Conservation (phyloP, 2,888 invertebrate genomes). For the Philopedon plagiatum region DNA sequence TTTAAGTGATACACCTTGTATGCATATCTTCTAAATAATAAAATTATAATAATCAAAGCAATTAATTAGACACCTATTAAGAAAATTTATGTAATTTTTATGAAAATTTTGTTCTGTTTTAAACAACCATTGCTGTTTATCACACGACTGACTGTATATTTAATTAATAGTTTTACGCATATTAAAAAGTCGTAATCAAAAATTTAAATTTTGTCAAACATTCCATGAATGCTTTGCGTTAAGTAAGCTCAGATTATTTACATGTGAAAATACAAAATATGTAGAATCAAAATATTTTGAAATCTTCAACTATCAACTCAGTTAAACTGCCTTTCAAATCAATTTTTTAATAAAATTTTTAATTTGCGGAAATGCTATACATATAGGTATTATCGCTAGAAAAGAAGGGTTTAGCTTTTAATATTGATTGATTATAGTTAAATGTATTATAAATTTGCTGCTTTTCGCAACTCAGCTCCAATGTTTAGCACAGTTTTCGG, state of each 20-base stretch:
- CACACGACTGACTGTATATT: neutral
- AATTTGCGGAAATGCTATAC: neutral
- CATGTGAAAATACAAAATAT: neutral
- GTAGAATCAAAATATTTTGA: too few relatives aligned
- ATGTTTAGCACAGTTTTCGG: too few relatives aligned
- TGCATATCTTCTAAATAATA: neutral
- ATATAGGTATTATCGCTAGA: neutral
- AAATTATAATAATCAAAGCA: neutral
- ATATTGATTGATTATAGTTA: too few relatives aligned
- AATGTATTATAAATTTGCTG: too few relatives aligned
- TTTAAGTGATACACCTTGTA: too few relatives aligned
- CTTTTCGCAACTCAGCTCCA: too few relatives aligned
- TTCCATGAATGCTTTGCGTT: neutral
- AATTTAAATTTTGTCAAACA: neutral
- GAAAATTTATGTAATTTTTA: constrained; percentile 5
- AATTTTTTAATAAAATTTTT: too few relatives aligned
- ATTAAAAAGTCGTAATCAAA: neutral
- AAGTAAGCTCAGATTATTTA: neutral
- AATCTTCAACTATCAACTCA: too few relatives aligned
- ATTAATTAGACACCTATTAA: constrained; percentile 10
- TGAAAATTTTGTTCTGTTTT: constrained; percentile 2
- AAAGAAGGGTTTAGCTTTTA: too few relatives aligned
- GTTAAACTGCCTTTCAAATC: too few relatives aligned
- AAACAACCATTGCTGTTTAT: neutral
- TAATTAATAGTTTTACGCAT: neutral